Percentiles rank a stretch among this genome's conserved stretches.
Conservation (phyloP, 1,140 invertebrate species). For the Gerris buenoi region DNA sequence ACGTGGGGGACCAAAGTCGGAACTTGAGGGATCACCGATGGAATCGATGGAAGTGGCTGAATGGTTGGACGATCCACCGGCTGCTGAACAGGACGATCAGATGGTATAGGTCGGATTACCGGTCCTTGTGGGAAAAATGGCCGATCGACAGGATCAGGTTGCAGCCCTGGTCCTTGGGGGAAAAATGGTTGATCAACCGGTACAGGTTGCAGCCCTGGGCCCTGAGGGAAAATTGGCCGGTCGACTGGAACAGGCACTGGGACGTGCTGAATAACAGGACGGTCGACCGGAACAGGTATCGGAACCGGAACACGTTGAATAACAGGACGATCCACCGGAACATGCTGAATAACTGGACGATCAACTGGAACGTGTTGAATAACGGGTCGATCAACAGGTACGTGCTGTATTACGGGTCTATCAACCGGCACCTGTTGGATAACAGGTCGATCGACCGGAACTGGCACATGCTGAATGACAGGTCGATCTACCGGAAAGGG, state of each 20-base stretch:
- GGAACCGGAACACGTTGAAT: not conserved
- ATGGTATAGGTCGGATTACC: not conserved
- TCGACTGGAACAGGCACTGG: not conserved
- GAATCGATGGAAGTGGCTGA: not conserved
- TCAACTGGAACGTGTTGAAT: not conserved
- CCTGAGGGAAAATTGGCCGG: not conserved
- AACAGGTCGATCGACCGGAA: not conserved
- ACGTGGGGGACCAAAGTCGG: not conserved
- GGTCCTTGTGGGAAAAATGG: not conserved
- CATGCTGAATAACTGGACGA: not conserved
- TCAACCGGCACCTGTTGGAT: conserved; percentile 1
- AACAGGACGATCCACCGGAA: not conserved
- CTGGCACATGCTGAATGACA: not conserved
- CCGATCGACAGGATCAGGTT: not conserved
- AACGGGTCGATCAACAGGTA: conserved; percentile 3
- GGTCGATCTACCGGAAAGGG: not conserved
- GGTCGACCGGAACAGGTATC: not conserved
- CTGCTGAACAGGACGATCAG: not conserved
- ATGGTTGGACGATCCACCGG: not conserved
- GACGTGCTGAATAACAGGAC: not conserved
- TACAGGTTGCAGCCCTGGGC: not conserved
- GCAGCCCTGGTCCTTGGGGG: not conserved
- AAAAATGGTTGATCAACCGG: not conserved
- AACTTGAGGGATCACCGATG: not conserved
- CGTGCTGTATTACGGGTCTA: not conserved